These are phyloP conservation scores for Cephus sareptanus DNA, from an alignment of 2,888 invertebrate genomes.

Conservation along the genomic window DNA sequence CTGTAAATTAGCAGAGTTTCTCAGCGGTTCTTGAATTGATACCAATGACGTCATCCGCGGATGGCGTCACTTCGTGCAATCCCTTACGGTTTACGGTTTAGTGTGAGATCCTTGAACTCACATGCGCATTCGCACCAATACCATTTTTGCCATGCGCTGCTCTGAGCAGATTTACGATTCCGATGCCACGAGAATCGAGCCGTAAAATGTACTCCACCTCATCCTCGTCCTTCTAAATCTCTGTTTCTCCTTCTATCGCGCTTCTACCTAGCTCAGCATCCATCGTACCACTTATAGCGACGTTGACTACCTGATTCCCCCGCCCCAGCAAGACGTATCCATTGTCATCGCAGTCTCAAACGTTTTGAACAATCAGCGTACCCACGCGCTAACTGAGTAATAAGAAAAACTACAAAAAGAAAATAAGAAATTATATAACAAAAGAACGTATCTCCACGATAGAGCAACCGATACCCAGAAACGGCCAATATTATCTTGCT, in stretches of 20 bases:
- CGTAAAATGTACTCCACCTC: background rate
- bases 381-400: background rate
- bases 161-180: background rate
- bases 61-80: conserved; percentile 1
- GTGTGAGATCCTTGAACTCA: conserved; percentile 1
- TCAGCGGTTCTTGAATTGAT: background rate
- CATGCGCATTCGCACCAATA: background rate
- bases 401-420: background rate
- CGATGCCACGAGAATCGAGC: background rate
- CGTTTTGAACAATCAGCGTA: background rate
- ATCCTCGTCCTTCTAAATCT: background rate
- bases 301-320: too few relatives aligned
- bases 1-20: background rate
- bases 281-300: too few relatives aligned
- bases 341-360: background rate
- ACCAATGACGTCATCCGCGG: background rate
- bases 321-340: background rate
- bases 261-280: background rate
- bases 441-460: background rate
- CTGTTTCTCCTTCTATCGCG: background rate
- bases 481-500: background rate
- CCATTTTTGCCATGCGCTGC: background rate
- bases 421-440: background rate
- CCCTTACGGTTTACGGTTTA: background rate
- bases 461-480: background rate